A percentile compares a stretch with the other conserved stretches of the same genome.
Evolutionary conservation across 2,113 vertebrate species (phyloP).

Genomic region (Coracopsis vasa): DNA sequence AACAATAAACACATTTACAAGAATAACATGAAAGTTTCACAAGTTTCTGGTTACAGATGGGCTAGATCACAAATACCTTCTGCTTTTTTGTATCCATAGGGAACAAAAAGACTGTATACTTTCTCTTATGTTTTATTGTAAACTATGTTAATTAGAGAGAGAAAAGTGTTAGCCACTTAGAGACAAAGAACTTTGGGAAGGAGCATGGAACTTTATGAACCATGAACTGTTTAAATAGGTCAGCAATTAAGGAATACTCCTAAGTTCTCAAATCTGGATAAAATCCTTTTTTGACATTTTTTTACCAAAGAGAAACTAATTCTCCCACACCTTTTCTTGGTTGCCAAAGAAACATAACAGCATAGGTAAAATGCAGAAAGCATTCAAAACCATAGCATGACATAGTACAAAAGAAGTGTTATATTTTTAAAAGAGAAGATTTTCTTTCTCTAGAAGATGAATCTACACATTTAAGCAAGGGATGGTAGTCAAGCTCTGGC

Average conservation of each 20-base stretch:
- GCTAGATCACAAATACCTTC: conserved; percentile 28
- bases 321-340: background rate
- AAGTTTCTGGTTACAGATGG: conserved; percentile 43
- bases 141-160: background rate
- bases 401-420: background rate
- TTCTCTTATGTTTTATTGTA: background rate
- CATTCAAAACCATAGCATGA: background rate
- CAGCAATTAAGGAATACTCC: background rate
- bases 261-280: background rate
- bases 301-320: background rate
- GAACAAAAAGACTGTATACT: background rate
- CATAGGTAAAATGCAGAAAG: background rate
- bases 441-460: background rate
- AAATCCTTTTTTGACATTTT: background rate
- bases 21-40: conserved; percentile 37
- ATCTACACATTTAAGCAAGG: background rate
- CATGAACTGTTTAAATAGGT: background rate
- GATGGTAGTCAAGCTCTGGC: background rate
- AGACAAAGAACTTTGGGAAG: background rate
- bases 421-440: background rate
- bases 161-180: background rate
- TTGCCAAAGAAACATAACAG: background rate
- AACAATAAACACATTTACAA: conserved; percentile 63
- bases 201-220: background rate
- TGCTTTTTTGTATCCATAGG: background rate